These are phyloP conservation scores for Aptenodytes patagonicus DNA, from an alignment of 2,113 vertebrate genomes.

Conservation along the genomic window DNA sequence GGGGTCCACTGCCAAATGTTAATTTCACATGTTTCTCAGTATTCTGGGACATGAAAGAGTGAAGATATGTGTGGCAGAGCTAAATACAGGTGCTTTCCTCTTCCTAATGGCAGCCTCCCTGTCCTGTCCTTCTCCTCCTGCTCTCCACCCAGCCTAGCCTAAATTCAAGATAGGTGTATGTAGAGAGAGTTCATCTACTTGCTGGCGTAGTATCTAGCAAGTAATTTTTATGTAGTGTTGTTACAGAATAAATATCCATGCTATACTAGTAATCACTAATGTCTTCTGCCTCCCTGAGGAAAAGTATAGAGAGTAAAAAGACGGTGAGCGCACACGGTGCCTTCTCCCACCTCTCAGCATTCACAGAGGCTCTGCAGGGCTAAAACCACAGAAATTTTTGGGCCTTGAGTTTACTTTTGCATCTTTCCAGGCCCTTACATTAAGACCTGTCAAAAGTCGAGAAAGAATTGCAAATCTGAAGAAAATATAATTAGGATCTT, in stretches of 20 bases:
- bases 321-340: rapidly evolving
- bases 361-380: neutral
- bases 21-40: neutral
- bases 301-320: neutral
- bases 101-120: neutral
- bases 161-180: neutral
- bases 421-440: neutral
- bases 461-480: neutral
- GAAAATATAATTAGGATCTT: neutral
- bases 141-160: neutral
- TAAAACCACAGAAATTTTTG: neutral
- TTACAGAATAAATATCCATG: neutral
- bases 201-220: neutral
- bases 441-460: neutral
- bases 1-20: rapidly evolving
- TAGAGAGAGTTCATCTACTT: neutral
- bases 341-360: neutral
- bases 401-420: neutral
- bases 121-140: neutral
- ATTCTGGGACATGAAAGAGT: neutral
- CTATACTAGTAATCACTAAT: neutral
- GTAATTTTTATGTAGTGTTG: neutral
- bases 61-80: rapidly evolving
- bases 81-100: neutral
- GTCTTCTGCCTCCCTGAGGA: neutral